Evolutionary conservation across 2,113 vertebrate species (phyloP), one percentile per base, ranked within the genome.

Genomic region (Vidua macroura): DNA sequence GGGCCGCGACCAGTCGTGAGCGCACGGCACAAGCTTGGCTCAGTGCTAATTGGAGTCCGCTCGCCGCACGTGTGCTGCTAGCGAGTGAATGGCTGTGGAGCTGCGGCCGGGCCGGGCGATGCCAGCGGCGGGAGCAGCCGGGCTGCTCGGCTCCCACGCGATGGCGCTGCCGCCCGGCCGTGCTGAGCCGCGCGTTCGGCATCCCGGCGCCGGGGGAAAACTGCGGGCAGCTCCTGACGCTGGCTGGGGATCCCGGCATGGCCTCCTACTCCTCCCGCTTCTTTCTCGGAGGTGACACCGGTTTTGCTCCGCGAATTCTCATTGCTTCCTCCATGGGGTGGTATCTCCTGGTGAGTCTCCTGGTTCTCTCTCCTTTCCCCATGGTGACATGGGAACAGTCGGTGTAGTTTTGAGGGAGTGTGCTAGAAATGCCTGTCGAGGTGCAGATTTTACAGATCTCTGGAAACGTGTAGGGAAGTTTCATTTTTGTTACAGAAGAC

Each of bases 41-140:
- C 2, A 2, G 12, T 0, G 21, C 43, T n/a, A 1, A 9, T 10
- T 3, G 2, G 21, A 33, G 20, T 0, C 3, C 0, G 51, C 28
- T 23, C 1, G 33, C 17, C 11, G 2, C 5, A 35, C 3, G 8
- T 0, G 7, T 1, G 64, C 74, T 1, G 4, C 1, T 31, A 3
- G 30, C 4, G 1, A 35, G 35, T 35, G 35, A 35, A 35, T 35
- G 35, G 35, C 35, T 35, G 35, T 35, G 35, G 35, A 35, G 35
- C 35, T 35, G 35, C 35, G 35, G 35, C 35, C 35, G 35, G 35
- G 35, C 35, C 35, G 39, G 39, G 39, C 39, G 39, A 39, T 39
- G 10, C 35, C 35, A 35, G 35, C 35, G 35, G 39, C 5, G 19
- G 12, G 52, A 19, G 35, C 1, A 17, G n/a, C 5, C 8, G 7